These are phyloP conservation scores for Oreochromis aureus DNA, from an alignment of 2,113 vertebrate species.

Conservation along the genomic window DNA sequence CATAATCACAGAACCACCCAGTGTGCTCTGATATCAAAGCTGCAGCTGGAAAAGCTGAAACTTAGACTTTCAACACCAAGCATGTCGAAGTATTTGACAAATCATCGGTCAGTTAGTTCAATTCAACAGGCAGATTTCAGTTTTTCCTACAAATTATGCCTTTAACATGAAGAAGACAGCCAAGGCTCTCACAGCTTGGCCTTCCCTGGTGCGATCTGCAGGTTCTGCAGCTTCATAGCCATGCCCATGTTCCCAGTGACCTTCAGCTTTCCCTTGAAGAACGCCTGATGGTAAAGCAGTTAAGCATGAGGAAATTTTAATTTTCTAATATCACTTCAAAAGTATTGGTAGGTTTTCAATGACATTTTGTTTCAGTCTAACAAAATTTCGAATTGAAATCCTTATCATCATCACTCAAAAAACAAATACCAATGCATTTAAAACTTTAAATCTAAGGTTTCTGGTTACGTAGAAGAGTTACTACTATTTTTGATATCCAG, in stretches of 20 bases:
- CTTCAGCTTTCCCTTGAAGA: constrained; percentile 93
- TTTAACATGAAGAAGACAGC: not conserved
- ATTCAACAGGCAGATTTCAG: not conserved
- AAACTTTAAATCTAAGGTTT: not conserved
- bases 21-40: not conserved
- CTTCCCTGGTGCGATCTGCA: constrained; percentile 82
- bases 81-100: not conserved
- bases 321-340: not conserved
- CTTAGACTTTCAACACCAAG: not conserved
- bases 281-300: constrained; percentile 72
- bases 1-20: not conserved
- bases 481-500: not conserved
- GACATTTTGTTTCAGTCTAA: not conserved
- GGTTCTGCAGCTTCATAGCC: constrained; percentile 92
- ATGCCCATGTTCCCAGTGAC: constrained; percentile 88
- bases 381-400: not conserved
- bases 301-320: not conserved
- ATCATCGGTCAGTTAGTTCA: not conserved
- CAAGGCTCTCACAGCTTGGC: constrained; percentile 81
- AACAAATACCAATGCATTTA: not conserved
- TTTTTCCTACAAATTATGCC: not conserved
- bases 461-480: not conserved
- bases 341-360: not conserved
- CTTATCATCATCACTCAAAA: not conserved
- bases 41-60: not conserved